Conservation (phyloP, 1,140 invertebrate species). For the Drosophila setifemur region DNA sequence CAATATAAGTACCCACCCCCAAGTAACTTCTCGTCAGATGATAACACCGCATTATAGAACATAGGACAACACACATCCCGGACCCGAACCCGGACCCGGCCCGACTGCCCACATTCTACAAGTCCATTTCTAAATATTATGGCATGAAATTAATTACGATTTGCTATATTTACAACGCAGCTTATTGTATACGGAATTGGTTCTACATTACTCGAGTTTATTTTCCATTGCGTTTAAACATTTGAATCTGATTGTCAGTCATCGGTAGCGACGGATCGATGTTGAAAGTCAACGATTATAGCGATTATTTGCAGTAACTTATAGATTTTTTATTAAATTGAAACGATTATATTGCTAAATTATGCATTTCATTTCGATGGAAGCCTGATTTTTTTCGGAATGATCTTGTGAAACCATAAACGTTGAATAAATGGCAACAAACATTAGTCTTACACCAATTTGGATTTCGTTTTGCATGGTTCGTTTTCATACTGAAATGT, state of each 20-base stretch:
- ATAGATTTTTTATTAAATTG: slow-evolving; percentile 13
- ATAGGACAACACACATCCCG: neutral
- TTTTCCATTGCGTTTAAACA: slow-evolving; percentile 1
- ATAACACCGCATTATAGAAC: slow-evolving; percentile 8
- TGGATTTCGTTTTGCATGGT: no score
- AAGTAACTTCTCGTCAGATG: neutral
- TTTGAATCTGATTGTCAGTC: neutral
- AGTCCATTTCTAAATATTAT: slow-evolving; percentile 54
- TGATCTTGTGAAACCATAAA: no score
- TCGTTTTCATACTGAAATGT: no score
- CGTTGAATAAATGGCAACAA: no score
- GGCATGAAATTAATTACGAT: slow-evolving; percentile 63
- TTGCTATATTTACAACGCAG: slow-evolving; percentile 48
- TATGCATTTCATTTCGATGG: no score
- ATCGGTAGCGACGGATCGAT: neutral
- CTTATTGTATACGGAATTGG: slow-evolving; percentile 60
- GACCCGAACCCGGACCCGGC: neutral
- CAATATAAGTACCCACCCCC: slow-evolving; percentile 14
- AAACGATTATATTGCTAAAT: no score
- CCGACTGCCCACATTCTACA: slow-evolving; percentile 38
- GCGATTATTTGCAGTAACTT: slow-evolving; percentile 6
- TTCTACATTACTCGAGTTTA: slow-evolving; percentile 33
- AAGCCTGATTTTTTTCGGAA: no score
- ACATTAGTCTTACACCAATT: no score
- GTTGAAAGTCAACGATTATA: slow-evolving; percentile 4